A percentile compares a stretch with the other conserved stretches of the same genome.
phyloP scores from a whole-genome alignment of 2,113 vertebrate species.

The Oncorhynchus gorbuscha region DNA sequence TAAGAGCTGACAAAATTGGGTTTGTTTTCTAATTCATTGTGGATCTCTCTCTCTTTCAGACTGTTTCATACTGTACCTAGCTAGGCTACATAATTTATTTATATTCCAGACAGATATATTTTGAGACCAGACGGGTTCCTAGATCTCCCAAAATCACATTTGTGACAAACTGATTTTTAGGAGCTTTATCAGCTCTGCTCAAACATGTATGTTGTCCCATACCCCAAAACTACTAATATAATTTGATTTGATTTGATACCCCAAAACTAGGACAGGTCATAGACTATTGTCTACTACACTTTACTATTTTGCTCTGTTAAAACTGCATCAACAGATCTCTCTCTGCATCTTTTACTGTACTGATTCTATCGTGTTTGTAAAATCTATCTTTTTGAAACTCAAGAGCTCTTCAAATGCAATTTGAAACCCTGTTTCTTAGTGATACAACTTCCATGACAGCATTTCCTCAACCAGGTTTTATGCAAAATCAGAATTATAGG shows the following conservation, averaged over 20 bases:
- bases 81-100: neutral
- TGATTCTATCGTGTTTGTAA: neutral
- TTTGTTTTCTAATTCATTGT: no score
- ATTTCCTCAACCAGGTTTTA: conserved; percentile 10
- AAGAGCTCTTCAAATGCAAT: conserved; percentile 27
- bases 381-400: neutral
- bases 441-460: conserved; percentile 28
- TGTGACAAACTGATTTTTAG: conserved; percentile 3
- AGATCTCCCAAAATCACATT: neutral
- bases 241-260: no score
- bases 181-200: conserved; percentile 14
- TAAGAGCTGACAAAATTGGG: neutral
- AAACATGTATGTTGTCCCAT: conserved; percentile 12
- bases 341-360: neutral
- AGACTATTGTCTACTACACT: neutral
- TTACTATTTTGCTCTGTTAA: no score
- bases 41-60: neutral
- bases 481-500: conserved; percentile 26
- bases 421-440: conserved; percentile 13
- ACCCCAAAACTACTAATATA: no score
- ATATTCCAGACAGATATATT: neutral
- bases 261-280: neutral
- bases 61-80: neutral
- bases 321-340: no score
- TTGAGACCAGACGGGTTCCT: neutral